Base-by-base conservation (phyloP, 2,797 vertebrate genomes). In the Hemitrygon akajei region DNA sequence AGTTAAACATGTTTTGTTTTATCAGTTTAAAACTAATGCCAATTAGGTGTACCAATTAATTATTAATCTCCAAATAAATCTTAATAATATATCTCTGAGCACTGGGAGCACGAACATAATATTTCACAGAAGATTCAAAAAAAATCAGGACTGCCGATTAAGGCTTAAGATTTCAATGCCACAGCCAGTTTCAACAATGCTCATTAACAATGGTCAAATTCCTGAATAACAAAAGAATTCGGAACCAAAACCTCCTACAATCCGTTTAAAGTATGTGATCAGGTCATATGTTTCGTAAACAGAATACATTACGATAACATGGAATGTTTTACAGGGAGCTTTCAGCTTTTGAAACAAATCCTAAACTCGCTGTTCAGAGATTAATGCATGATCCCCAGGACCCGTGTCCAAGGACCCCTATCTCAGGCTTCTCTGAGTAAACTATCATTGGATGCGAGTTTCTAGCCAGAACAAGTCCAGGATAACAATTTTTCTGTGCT, bases 41-140 rank as follows among this genome's bases (percentile, higher is more conserved):
- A 66, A 66, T 7, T n/a, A 87, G 1, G 5, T 60, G 10, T 12
- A 86, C 3, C 7, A 60, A 12, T 60, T 14, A 63, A n/a, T 63
- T 87, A 87, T 66, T 34, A 63, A 87, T n/a, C 63, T 87, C 30
- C 84, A 87, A 87, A 86, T 60, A 86, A 86, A 87, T 60, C 27
- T 1, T n/a, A 87, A 87, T 60, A 60, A 87, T 63, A 30, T 18
- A 34, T 34, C 5, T 34, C 7, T n/a, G 63, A 87, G n/a, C n/a
- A 66, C 63, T 66, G 60, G 9, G 20, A 66, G 30, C 7, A 30
- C 30, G 20, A 63, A 66, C 16, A 16, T 87, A 87, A 86, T 30
- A 66, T n/a, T 34, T 34, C 30, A 37, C 7, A 10, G 58, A 60
- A 87, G 58, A 30, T 63, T 2, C 47, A 47, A 63, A 87, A 58